Evolutionary conservation across 2,888 invertebrate genomes (phyloP).

Genomic region (Hemithea aestivaria): DNA sequence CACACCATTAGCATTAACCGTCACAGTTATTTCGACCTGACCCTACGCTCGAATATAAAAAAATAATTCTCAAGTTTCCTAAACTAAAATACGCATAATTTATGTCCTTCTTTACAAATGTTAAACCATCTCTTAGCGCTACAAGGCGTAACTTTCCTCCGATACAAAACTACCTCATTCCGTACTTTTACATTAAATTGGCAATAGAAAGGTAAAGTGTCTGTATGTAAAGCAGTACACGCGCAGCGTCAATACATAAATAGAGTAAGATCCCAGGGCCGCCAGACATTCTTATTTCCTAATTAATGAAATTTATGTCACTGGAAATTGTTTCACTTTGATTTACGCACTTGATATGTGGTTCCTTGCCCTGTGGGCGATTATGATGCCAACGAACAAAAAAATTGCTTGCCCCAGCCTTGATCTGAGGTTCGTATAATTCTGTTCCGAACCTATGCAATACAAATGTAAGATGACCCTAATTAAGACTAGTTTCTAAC

Average conservation of each 20-base stretch:
- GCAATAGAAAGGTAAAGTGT: conserved; percentile 15
- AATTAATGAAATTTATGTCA: no score
- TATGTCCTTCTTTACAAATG: conserved; percentile 41
- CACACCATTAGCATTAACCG: conserved; percentile 55
- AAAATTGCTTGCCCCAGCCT: no score
- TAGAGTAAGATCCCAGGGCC: no score
- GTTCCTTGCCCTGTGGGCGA: no score
- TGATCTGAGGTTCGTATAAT: no score
- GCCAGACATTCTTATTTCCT: no score
- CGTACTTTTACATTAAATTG: conserved; percentile 25
- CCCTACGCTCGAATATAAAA: conserved; percentile 57
- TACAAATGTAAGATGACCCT: no score
- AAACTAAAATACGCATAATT: conserved; percentile 57
- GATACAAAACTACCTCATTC: conserved; percentile 20
- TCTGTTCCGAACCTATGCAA: no score
- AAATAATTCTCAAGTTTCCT: conserved; percentile 49
- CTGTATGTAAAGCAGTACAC: conserved; percentile 4
- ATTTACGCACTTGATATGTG: no score
- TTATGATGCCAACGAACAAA: no score
- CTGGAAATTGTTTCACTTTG: no score
- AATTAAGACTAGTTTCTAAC: no score
- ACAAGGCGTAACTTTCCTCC: conserved; percentile 38
- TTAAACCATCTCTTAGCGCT: conserved; percentile 42
- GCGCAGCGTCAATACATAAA: conserved; percentile 10
- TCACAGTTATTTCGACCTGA: conserved; percentile 50